Evolutionary conservation across 2,797 vertebrate genomes (phyloP).

Genomic region (Cynopterus sphinx): DNA sequence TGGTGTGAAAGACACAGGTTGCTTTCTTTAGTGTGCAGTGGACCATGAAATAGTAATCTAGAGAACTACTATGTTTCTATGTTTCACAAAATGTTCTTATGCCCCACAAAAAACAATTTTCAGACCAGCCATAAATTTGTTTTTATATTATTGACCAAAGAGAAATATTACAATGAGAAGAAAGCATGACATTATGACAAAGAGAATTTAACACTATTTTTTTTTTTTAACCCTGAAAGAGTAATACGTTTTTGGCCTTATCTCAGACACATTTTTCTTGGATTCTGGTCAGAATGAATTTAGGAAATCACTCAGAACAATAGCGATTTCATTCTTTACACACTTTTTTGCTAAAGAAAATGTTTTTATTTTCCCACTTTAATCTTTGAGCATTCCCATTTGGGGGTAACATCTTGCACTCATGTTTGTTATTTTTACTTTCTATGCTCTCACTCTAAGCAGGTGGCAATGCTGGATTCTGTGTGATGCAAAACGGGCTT

Average conservation of each 20-base stretch:
- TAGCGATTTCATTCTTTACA: not conserved
- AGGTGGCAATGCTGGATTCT: constrained; percentile 79
- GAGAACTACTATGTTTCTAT: constrained; percentile 78
- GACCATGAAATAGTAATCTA: constrained; percentile 92
- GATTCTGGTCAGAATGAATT: not conserved
- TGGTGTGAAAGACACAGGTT: constrained; percentile 88
- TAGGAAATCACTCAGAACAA: constrained; percentile 39
- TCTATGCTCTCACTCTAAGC: constrained; percentile 61
- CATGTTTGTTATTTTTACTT: constrained; percentile 62
- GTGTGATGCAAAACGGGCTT: constrained; percentile 78
- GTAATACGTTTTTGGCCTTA: not conserved
- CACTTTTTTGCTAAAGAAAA: constrained; percentile 58
- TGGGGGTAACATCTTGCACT: constrained; percentile 61
- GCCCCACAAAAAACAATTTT: constrained; percentile 82
- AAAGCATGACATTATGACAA: not conserved
- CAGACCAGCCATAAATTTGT: constrained; percentile 68
- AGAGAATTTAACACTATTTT: constrained; percentile 14
- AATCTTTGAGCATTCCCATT: constrained; percentile 40
- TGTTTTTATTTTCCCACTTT: constrained; percentile 47
- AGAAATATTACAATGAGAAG: not conserved
- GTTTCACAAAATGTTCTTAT: constrained; percentile 81
- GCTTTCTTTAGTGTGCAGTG: constrained; percentile 88
- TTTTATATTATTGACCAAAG: constrained; percentile 21
- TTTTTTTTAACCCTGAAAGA: constrained; percentile 9
- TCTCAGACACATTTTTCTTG: not conserved